Evolutionary conservation across 2,113 vertebrate species (phyloP), one percentile per base, ranked within the genome.

Genomic region (Triplophysa dalaica): DNA sequence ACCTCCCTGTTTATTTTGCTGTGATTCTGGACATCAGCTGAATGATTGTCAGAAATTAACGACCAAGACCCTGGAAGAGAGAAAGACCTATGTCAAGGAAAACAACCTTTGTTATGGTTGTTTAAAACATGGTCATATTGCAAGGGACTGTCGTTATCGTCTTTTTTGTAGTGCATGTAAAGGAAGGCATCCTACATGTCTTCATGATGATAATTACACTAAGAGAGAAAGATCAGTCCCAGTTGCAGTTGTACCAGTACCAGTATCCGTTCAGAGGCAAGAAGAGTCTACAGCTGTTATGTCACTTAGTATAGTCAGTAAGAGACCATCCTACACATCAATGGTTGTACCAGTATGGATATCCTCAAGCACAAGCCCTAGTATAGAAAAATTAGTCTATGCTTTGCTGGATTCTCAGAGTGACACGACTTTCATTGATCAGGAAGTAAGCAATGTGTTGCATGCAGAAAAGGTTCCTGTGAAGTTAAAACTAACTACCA

Each of bases 291-390:
- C 52, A 54, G 52, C 52, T 17, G 52, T 17, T 5, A 3, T 54
- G 16, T 54, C 52, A 1, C 2, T 54, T 16, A 54, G 52, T 54
- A 5, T 54, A 17, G 52, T 3, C 3, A 29, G 26, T 29, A 3
- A 29, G 26, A 29, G 26, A 54, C 6, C 52, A 19, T 54, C 17
- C 5, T 63, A 45, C 26, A 48, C 38, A 26, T 73, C 11, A 2
- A 81, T 81, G 73, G 61, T 81, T 11, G 72, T 81, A 22, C 80
- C 52, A 69, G 73, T 81, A 5, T 29, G 26, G 26, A 24, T 24
- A 24, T 81, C 80, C 1, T 76, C 80, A 8, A 43, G 13, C 2
- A 70, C 14, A 2, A n/a, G 70, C 14, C 11, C 19, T 38, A 45
- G 22, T 22, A 12, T 8, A 4, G 56, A 77, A 70, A 77, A 63